phyloP scores from a whole-genome alignment of 2,888 invertebrate genomes.

The Agrochola circellaris region DNA sequence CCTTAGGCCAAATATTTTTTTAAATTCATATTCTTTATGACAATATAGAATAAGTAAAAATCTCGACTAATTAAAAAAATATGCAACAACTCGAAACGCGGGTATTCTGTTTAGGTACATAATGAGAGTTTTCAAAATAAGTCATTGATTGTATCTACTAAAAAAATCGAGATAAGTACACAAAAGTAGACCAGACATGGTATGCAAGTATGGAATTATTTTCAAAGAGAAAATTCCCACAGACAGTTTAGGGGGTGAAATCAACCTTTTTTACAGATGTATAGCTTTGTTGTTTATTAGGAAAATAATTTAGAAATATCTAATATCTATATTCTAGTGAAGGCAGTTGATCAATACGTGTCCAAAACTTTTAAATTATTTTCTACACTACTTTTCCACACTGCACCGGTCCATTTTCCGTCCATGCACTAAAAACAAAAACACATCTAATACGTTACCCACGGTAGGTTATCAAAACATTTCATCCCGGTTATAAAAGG shows the following conservation, averaged over 20 bases:
- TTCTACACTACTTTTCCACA: background rate
- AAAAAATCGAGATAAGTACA: background rate
- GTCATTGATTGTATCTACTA: background rate
- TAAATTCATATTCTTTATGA: no score
- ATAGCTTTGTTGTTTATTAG: background rate
- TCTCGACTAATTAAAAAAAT: no score
- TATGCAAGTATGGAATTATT: background rate
- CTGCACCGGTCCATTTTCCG: background rate
- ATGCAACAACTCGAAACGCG: no score
- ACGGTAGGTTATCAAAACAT: constrained; percentile 46
- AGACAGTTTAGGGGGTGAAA: background rate
- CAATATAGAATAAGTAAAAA: no score
- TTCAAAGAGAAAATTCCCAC: no score
- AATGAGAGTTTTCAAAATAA: no score
- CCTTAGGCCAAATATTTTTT: no score
- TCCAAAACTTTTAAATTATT: background rate
- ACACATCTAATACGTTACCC: background rate
- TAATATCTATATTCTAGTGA: background rate
- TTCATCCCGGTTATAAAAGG: constrained; percentile 52
- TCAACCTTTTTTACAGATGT: background rate
- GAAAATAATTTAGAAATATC: background rate
- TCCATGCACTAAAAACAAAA: constrained; percentile 9
- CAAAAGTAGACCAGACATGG: background rate
- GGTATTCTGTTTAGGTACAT: no score
- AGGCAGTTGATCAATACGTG: background rate